Conservation (phyloP, 1,140 invertebrate species). For the Papilio polyxenes region DNA sequence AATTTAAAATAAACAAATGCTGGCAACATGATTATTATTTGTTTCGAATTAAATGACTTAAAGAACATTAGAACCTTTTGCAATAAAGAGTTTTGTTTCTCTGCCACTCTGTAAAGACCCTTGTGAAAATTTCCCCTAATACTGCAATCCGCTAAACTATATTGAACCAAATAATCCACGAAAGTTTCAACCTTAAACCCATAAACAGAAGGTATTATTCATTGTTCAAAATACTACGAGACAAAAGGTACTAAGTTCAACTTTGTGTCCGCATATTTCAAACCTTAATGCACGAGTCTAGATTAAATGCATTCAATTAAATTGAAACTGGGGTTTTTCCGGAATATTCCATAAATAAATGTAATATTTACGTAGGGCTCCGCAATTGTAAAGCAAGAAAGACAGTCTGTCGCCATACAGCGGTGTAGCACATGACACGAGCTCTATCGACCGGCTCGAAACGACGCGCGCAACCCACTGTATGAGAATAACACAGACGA, state of each 20-base stretch:
- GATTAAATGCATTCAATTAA: conserved; percentile 16
- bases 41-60: background rate
- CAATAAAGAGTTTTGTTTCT: background rate
- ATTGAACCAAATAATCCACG: background rate
- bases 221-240: conserved; percentile 35
- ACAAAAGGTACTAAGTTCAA: conserved; percentile 1
- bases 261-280: background rate
- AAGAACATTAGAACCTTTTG: background rate
- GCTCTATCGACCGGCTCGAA: conserved; percentile 69
- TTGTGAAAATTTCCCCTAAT: background rate
- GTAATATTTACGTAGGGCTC: conserved; percentile 1
- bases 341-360: background rate
- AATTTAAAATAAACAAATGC: background rate
- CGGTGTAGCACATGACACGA: conserved; percentile 61
- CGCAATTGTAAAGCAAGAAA: conserved; percentile 67
- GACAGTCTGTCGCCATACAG: conserved; percentile 74
- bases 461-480: conserved; percentile 74
- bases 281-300: conserved; percentile 9
- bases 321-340: conserved; percentile 25
- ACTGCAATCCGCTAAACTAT: conserved; percentile 20
- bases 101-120: background rate
- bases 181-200: conserved; percentile 38
- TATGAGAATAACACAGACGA: conserved; percentile 47
- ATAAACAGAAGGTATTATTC: conserved; percentile 40
- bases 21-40: background rate